Base-by-base conservation (phyloP, 2,888 invertebrate species). In the Metopia argyrocephala region DNA sequence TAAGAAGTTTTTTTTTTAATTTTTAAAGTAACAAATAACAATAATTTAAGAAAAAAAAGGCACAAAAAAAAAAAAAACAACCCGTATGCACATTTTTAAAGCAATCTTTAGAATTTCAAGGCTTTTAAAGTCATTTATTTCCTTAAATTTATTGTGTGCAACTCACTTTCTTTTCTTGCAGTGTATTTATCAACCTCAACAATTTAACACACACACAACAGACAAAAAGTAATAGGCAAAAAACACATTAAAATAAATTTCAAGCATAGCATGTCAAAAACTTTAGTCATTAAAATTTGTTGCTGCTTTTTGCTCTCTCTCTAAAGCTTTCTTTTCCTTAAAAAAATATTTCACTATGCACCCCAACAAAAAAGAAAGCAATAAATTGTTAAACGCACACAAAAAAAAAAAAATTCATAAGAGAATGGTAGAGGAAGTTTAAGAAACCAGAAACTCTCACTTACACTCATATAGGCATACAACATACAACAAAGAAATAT, bases 211-310 rank as follows among this genome's bases (percentile, higher is more conserved):
- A n/a, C n/a, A n/a, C n/a, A n/a, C n/a, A n/a, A n/a, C n/a, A n/a
- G n/a, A n/a, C n/a, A n/a, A n/a, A n/a, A n/a, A n/a, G n/a, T n/a
- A n/a, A n/a, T n/a, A n/a, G n/a, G n/a, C 50, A 20, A 64, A 73
- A 66, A 69, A 65, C 66, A 56, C 56, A 64, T 64, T 31, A 70
- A 69, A 70, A 69, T 57, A 70, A 71, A 71, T 66, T 66, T 65
- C 45, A 65, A 71, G 65, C 65, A 71, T 66, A 71, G 59, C 71
- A 46, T 69, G 70, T 62, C 61, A 66, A 66, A 66, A 82, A 82
- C 76, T 82, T 82, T 79, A 76, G 82, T 76, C 82, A 82, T 82
- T 82, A 82, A 76, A 79, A 65, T 82, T 82, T 79, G 27, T 75
- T 68, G 50, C 31, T 61, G 50, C 46, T 31, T 38, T 62, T 66